A percentile compares a stretch with the other conserved stretches of the same genome.
phyloP scores from a whole-genome alignment of 2,797 vertebrate genomes.

The Enteromius thamalakanensis region DNA sequence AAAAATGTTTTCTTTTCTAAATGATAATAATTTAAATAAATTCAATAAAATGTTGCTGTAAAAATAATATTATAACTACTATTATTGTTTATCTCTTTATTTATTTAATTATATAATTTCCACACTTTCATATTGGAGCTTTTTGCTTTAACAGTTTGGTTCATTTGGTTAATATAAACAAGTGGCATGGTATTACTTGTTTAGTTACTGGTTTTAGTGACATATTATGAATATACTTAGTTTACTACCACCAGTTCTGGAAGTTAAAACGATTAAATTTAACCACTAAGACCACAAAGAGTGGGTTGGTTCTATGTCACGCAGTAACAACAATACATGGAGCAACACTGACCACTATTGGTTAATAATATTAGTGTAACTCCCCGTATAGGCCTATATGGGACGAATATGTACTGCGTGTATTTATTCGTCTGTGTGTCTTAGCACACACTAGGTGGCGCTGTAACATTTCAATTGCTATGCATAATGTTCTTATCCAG shows the following conservation, averaged over 20 bases:
- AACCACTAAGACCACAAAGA: neutral
- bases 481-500: neutral
- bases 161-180: neutral
- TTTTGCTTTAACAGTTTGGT: neutral
- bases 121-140: neutral
- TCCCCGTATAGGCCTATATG: too few relatives aligned
- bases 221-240: neutral
- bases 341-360: conserved; percentile 32
- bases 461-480: conserved; percentile 6
- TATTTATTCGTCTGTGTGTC: neutral
- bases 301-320: neutral
- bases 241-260: conserved; percentile 4
- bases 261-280: neutral
- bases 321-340: neutral
- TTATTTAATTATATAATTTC: neutral
- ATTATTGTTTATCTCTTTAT: neutral
- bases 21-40: too few relatives aligned
- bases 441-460: conserved; percentile 21
- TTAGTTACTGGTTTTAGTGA: neutral
- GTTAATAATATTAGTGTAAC: neutral
- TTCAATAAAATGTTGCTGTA: neutral
- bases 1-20: neutral
- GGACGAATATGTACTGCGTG: neutral
- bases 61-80: neutral
- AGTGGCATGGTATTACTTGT: neutral